Evolutionary conservation across 2,797 vertebrate genomes (phyloP).

Genomic region (Spinus pinus): DNA sequence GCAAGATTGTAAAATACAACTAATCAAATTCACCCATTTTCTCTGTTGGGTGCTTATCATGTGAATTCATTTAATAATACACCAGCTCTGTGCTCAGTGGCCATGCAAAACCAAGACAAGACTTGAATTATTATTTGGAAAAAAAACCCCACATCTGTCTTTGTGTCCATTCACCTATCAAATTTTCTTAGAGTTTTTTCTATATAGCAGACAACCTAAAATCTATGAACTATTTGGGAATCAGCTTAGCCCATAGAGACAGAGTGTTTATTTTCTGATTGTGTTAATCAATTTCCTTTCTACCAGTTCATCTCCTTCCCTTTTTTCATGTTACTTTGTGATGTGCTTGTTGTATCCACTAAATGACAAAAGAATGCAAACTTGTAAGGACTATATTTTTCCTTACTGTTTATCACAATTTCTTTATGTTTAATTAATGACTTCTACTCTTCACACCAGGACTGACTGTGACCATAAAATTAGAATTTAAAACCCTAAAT

Average conservation of each 20-base stretch:
- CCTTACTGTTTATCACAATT: not conserved
- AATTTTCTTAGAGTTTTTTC: not conserved
- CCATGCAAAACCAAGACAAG: not conserved
- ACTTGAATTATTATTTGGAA: not conserved
- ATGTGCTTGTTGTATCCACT: not conserved
- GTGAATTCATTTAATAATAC: not conserved
- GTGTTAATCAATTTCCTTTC: not conserved
- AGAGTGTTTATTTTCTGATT: not conserved
- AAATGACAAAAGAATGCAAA: not conserved
- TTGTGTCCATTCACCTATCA: not conserved
- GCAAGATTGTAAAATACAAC: not conserved
- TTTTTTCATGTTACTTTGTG: not conserved
- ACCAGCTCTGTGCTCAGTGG: not conserved
- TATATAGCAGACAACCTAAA: not conserved
- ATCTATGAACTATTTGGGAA: not conserved
- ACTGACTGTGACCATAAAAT: not conserved
- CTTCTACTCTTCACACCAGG: not conserved
- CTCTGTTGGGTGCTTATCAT: not conserved
- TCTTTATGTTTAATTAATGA: not conserved
- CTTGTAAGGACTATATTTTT: not conserved
- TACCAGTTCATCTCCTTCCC: not conserved
- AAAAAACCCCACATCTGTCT: fast-evolving
- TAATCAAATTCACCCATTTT: not conserved
- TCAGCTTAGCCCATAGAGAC: not conserved
- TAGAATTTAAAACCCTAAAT: not conserved